Evolutionary conservation across 2,888 invertebrate species (phyloP), one percentile per base, ranked within the genome.

Genomic region (Saturnia japonica): DNA sequence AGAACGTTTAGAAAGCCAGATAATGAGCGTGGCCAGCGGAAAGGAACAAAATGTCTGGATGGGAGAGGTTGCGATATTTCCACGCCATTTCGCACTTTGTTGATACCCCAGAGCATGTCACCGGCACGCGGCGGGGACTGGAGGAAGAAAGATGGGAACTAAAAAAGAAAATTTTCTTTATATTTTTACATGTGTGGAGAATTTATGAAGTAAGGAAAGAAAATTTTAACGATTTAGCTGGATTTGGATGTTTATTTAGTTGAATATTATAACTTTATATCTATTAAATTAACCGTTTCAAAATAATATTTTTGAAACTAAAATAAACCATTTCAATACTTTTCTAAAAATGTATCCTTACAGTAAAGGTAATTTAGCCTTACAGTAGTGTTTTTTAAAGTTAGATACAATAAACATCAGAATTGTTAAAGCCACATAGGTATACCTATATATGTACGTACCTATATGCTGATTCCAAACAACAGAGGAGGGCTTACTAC

Each of bases 51-150:
- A 91, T 90, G 89, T 84, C 87, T 86, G 86, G 80, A 80, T 83
- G 82, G 83, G 87, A 86, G 88, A 88, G 89, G 88, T 88, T 83
- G 85, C 88, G 91, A 92, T 92, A 89, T 88, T 94, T 93, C 93
- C 94, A 81, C 80, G 84, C 91, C 94, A 93, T 93, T 93, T 85
- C 85, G 79, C 90, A 83, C 90, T 87, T 93, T 93, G 92, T 92
- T 90, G 90, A 85, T 88, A 86, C 90, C 90, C 91, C 88, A 87
- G 85, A 83, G 83, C 81, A 85, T 85, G 91, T 88, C 90, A 86
- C 79, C 79, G 82, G 80, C 91, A 89, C 85, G 86, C 87, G 78
- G 80, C 75, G 74, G 74, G 77, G 75, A 68, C 60, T 78, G 75
- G 72, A 68, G 74, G 74, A 82, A 64, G 80, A 82, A 79, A 81